Base-by-base conservation (phyloP, 2,797 vertebrate genomes). In the Chelon labrosus region DNA sequence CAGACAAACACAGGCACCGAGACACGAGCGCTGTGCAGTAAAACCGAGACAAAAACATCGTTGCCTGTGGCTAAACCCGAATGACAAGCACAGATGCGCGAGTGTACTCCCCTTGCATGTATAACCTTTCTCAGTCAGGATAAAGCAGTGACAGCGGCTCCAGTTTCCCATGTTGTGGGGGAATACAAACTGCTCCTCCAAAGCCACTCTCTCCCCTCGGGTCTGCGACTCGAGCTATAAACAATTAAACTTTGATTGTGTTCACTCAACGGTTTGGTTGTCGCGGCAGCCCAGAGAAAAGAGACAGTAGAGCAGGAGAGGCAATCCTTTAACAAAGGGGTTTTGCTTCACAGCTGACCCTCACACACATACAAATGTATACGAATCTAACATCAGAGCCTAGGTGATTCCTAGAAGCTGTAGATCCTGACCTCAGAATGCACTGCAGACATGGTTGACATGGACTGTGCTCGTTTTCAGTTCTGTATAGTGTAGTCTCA, bases 201-300 rank as follows among this genome's bases (percentile, higher is more conserved):
- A 75, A 84, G 57, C 41, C 56, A 53, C 59, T 31, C 56, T 71
- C 49, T 25, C 37, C 82, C 73, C 80, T 69, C 52, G 77, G 76
- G 76, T 80, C 67, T 10, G 14, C 13, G 49, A 58, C 61, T 79
- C 58, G 50, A 35, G 70, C 65, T 67, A 77, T 65, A 76, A 80
- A 86, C 84, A 81, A 82, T 86, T 84, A 81, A 89, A 83, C 63
- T 84, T 84, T 85, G 63, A 90, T 81, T 58, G 77, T 5, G 22
- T 76, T 61, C 44, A 57, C 37, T 70, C 25, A 25, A 39, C 76
- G n/a, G 69, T 74, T 60, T 8, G 16, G 35, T 22, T 72, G 73
- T 46, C 42, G 47, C 1, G 5, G 20, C 6, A 52, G 63, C 37
- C 54, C 12, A 35, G 50, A 31, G 52, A 61, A 27, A 27, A 27